Percentiles rank a stretch among this genome's conserved stretches.
phyloP scores from a whole-genome alignment of 2,888 invertebrate species.

The Hypomecis punctinalis region DNA sequence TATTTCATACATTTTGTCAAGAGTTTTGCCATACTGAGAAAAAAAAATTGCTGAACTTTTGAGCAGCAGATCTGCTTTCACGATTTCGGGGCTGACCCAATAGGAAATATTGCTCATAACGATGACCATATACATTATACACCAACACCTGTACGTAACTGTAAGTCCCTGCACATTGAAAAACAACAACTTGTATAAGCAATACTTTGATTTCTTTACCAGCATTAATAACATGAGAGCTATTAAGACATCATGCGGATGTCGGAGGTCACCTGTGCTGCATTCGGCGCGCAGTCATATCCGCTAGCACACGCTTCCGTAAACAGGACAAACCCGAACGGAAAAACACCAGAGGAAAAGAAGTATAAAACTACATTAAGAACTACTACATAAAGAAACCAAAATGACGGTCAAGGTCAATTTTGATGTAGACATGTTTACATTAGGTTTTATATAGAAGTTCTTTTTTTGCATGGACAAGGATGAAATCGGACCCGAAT shows the following conservation, averaged over 20 bases:
- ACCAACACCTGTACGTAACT: no score
- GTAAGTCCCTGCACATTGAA: no score
- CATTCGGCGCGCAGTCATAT: constrained; percentile 53
- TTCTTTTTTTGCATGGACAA: constrained; percentile 7
- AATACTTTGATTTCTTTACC: not conserved
- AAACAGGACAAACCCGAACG: constrained; percentile 52
- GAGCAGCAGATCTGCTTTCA: no score
- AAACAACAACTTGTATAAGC: no score
- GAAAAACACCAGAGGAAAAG: constrained; percentile 44
- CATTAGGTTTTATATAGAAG: not conserved
- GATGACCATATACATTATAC: no score
- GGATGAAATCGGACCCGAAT: not conserved
- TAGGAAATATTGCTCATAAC: no score
- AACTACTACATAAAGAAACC: constrained; percentile 10
- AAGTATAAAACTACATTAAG: constrained; percentile 20
- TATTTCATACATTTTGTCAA: no score
- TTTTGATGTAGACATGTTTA: constrained; percentile 3
- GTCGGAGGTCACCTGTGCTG: constrained; percentile 44
- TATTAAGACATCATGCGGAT: constrained; percentile 12
- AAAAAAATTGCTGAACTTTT: no score
- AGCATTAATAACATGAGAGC: not conserved
- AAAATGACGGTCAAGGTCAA: constrained; percentile 20
- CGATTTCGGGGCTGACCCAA: no score
- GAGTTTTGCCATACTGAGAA: no score
- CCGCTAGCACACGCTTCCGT: constrained; percentile 57